phyloP scores from a whole-genome alignment of 2,113 vertebrate species.

The Penelope pileata region DNA sequence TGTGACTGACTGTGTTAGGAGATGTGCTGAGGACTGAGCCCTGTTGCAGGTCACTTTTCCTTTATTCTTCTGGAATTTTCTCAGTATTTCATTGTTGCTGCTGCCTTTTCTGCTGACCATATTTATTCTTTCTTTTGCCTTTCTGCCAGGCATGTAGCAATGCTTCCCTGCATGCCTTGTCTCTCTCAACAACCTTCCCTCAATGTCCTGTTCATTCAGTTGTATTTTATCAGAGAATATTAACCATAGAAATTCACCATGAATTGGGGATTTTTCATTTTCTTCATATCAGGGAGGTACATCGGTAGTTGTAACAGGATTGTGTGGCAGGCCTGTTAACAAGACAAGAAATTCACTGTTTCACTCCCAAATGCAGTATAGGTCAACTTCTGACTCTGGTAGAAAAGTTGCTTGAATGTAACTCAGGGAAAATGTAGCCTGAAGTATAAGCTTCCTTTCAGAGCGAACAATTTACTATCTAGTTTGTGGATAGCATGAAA shows the following conservation, averaged over 20 bases:
- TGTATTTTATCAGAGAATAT: slow-evolving; percentile 31
- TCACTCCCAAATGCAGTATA: neutral
- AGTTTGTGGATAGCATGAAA: slow-evolving; percentile 38
- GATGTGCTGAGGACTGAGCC: neutral
- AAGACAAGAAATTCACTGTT: neutral
- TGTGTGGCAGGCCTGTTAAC: slow-evolving; percentile 1
- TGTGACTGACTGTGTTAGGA: neutral
- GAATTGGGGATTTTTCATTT: slow-evolving; percentile 10
- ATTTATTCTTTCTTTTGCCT: neutral
- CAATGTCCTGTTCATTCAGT: slow-evolving; percentile 5
- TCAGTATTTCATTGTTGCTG: neutral
- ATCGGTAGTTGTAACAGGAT: slow-evolving; percentile 12
- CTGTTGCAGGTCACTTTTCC: neutral
- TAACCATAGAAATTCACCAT: slow-evolving; percentile 21
- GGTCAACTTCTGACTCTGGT: neutral
- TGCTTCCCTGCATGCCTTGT: neutral
- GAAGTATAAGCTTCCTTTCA: slow-evolving; percentile 1
- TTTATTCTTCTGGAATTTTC: neutral
- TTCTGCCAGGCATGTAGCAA: neutral
- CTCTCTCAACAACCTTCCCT: neutral
- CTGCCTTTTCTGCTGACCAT: neutral
- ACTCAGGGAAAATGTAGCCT: slow-evolving; percentile 14
- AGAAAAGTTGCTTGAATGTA: neutral
- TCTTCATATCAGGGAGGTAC: neutral
- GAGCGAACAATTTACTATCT: slow-evolving; percentile 28